phyloP scores from a whole-genome alignment of 1,140 invertebrate species.

The Melitaea cinxia region DNA sequence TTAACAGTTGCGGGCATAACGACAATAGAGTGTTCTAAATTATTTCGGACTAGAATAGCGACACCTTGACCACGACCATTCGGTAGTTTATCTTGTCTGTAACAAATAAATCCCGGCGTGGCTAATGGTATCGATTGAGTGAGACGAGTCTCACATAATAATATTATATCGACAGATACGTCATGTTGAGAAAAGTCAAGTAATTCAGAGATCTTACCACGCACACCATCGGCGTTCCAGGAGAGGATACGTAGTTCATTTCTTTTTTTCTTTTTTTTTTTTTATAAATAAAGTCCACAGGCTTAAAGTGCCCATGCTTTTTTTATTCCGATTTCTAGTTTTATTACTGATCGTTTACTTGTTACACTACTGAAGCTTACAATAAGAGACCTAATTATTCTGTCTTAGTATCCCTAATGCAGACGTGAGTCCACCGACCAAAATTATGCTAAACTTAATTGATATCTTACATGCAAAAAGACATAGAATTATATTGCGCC shows the following conservation, averaged over 20 bases:
- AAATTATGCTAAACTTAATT: too few relatives aligned
- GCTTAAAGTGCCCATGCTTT: too few relatives aligned
- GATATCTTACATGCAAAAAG: too few relatives aligned
- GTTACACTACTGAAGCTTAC: too few relatives aligned
- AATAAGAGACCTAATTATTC: too few relatives aligned
- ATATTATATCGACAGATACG: not conserved
- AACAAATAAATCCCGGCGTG: not conserved
- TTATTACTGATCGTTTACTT: too few relatives aligned
- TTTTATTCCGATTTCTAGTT: too few relatives aligned
- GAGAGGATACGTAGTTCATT: not conserved
- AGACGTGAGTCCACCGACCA: too few relatives aligned
- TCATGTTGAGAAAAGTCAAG: not conserved
- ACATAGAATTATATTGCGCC: too few relatives aligned
- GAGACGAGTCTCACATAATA: not conserved
- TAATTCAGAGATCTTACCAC: not conserved
- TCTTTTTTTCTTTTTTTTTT: too few relatives aligned
- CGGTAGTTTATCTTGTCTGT: not conserved
- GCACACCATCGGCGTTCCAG: slow-evolving; percentile 6
- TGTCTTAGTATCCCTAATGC: too few relatives aligned
- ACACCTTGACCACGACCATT: slow-evolving; percentile 4
- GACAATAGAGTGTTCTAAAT: not conserved
- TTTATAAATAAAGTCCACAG: too few relatives aligned
- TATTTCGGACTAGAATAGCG: not conserved
- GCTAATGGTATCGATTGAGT: not conserved
- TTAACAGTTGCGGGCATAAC: not conserved